Base-by-base conservation (phyloP, 2,888 invertebrate species). In the Chaitophorus viminalis region DNA sequence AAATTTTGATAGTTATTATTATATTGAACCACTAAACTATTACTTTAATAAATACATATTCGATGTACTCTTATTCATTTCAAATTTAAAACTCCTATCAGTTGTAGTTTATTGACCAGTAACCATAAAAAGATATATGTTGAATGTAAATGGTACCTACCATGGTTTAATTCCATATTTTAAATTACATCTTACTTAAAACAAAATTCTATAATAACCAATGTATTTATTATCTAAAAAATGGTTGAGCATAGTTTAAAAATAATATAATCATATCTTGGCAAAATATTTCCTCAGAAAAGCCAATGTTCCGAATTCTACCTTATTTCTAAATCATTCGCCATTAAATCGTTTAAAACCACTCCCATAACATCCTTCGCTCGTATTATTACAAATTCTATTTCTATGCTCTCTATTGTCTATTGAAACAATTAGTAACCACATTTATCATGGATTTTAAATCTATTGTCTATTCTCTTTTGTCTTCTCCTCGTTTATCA, bases 371-470 rank as follows among this genome's bases (percentile, higher is more conserved):
- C 31, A 74, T 36, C 36, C 36, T 8, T 36, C 31, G 74, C 74
- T 33, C 21, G 21, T 36, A 18, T 70, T 70, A 70, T 36, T 36
- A 74, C 36, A 74, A 21, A 74, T 36, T 74, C 33, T 74, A 74
- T 36, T 36, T 74, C 33, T 74, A 74, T 36, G 33, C 25, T 36
- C 21, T 5, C 74, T 36, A 74, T 74, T 74, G 74, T 74, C 36
- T 33, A 74, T 74, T 74, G 36, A 74, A 74, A 74, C 74, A 74
- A 74, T 74, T 74, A 74, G 74, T 33, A n/a, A 36, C 74, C 74
- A 36, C 36, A 74, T 74, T 74, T 36, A 33, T 29, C 74, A 36
- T 74, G 33, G 33, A 36, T 36, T 36, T 74, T 74, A 74, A 74
- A 74, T 74, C 74, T 17, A 74, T 74, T 74, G 74, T 74, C 74